Evolutionary conservation across 2,113 vertebrate species (phyloP), one percentile per base, ranked within the genome.

Genomic region (Cinclus mexicanus): DNA sequence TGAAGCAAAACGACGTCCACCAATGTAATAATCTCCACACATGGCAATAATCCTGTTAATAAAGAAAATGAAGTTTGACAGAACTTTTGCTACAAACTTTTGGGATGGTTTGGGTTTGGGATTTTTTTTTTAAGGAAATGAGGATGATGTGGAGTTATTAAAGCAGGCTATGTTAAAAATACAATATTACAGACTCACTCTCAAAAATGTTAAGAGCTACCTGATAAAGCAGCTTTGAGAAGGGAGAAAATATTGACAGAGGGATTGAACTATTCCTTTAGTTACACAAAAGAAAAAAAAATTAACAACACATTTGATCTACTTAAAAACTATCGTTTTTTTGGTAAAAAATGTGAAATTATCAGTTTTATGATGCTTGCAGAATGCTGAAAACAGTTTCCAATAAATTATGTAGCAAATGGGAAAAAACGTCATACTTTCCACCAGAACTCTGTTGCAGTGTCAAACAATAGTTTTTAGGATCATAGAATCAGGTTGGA

Each of bases 21-120:
- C 99, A 91, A 99, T 99, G 96, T 99, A 99, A 98, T 99, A 99
- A 98, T 99, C 99, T 57, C 99, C 99, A 97, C 99, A 99, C 99
- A 99, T 99, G 96, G 99, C 99, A 96, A 99, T 99, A 97, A 99
- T 99, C 98, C 99, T 99, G 87, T 77, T 69, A 94, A 76, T 37
- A 94, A 56, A 65, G 50, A 83, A 94, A 88, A 87, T 23, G 47
- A 91, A 82, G n/a, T 55, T 79, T 87, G 77, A 84, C 42, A 83
- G 35, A 85, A 91, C 31, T 44, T 87, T 77, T 83, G 77, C 60
- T 83, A 78, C 11, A 72, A 82, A 88, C 5, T 12, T 3, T 13
- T 88, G 39, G 19, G n/a, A 75, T 42, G 20, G 6, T 50, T 69
- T 64, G 19, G 15, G 39, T 29, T 67, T 67, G 21, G 57, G 17